These are phyloP conservation scores for Zelostemma sp. DNA, from an alignment of 1,140 invertebrate species.

Conservation along the genomic window DNA sequence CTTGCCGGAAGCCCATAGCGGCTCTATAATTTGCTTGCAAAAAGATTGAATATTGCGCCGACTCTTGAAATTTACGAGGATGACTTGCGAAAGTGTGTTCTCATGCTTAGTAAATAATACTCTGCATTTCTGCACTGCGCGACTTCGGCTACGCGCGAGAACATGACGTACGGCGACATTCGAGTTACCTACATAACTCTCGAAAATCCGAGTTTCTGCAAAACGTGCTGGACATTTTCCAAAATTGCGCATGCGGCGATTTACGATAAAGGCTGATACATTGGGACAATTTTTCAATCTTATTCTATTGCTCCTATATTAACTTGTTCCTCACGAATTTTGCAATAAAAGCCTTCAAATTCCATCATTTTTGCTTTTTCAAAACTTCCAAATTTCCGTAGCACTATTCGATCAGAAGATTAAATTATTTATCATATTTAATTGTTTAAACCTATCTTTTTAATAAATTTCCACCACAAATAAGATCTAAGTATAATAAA, in stretches of 20 bases:
- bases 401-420: too few species aligned
- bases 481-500: too few species aligned
- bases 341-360: background rate
- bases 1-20: too few species aligned
- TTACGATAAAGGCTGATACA: constrained; percentile 31
- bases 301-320: background rate
- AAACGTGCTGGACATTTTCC: constrained; percentile 52
- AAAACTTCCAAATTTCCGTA: constrained; percentile 1
- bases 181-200: constrained; percentile 14
- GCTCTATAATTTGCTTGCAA: background rate
- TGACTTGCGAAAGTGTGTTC: background rate
- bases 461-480: too few species aligned
- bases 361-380: background rate
- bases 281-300: constrained; percentile 34
- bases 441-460: too few species aligned
- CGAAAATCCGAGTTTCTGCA: constrained; percentile 22
- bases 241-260: constrained; percentile 51
- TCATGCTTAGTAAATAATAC: constrained; percentile 1
- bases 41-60: background rate
- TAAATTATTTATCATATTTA: too few species aligned
- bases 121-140: background rate
- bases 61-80: background rate
- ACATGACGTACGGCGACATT: constrained; percentile 15
- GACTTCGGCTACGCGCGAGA: constrained; percentile 14
- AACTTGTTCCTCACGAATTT: constrained; percentile 20